Percentiles rank a stretch among this genome's conserved stretches.
phyloP scores from a whole-genome alignment of 1,140 invertebrate genomes.

The Vollenhovia emeryi region DNA sequence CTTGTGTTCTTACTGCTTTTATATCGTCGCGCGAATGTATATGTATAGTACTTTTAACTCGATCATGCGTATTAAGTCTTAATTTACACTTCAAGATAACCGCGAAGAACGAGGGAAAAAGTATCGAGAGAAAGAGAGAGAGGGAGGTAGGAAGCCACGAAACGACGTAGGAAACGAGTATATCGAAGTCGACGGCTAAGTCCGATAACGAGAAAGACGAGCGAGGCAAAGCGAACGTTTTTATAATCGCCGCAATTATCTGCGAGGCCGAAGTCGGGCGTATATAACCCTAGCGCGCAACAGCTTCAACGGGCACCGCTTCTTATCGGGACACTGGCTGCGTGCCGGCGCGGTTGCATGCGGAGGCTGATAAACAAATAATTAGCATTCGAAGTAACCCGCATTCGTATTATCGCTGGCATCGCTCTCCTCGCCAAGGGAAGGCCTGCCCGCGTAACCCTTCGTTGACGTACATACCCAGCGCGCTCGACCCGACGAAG shows the following conservation, averaged over 20 bases:
- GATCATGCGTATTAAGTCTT: neutral
- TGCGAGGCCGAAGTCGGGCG: constrained; percentile 37
- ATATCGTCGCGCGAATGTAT: neutral
- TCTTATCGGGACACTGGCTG: constrained; percentile 71
- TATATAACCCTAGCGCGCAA: constrained; percentile 8
- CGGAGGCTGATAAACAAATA: constrained; percentile 81
- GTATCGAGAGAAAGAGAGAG: neutral
- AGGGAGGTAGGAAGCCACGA: neutral
- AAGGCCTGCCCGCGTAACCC: constrained; percentile 22
- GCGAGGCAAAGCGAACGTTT: constrained; percentile 56
- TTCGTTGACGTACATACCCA: constrained; percentile 23
- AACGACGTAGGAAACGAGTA: constrained; percentile 37
- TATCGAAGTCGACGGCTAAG: constrained; percentile 31
- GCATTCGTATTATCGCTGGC: constrained; percentile 65
- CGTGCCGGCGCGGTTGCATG: constrained; percentile 72
- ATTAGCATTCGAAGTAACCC: constrained; percentile 78
- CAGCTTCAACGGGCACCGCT: constrained; percentile 8
- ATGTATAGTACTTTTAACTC: neutral
- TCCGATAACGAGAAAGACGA: constrained; percentile 58
- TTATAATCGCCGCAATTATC: constrained; percentile 69
- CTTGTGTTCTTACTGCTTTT: neutral
- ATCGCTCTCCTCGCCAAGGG: constrained; percentile 39
- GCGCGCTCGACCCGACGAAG: neutral
- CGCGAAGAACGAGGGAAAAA: neutral
- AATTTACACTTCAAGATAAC: constrained; percentile 1